Evolutionary conservation across 2,797 vertebrate genomes (phyloP).

Genomic region (Melanotaenia pygmaea): DNA sequence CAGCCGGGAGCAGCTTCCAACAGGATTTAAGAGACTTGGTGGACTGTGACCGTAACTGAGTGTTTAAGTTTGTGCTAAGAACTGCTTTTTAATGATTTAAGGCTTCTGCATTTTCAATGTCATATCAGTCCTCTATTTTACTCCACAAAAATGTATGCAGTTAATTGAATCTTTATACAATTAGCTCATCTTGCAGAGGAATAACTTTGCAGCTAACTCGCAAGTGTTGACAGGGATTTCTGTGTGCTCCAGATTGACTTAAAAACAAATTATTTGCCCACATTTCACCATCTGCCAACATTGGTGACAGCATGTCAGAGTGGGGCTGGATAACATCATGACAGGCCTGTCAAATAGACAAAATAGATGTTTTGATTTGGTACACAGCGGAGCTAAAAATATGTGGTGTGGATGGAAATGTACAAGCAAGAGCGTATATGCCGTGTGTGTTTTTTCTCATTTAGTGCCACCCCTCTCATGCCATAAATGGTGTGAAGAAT

Average conservation of each 20-base stretch:
- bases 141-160: conserved; percentile 10
- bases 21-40: conserved; percentile 58
- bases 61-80: conserved; percentile 37
- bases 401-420: conserved; percentile 44
- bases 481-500: conserved; percentile 46
- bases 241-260: conserved; percentile 23
- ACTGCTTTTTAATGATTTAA: conserved; percentile 26
- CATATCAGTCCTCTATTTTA: conserved; percentile 26
- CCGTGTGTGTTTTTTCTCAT: conserved; percentile 37
- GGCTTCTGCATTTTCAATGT: conserved; percentile 7
- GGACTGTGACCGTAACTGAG: conserved; percentile 45
- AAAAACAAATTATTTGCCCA: conserved; percentile 42
- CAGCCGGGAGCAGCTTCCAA: conserved; percentile 39
- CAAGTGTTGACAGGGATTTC: conserved; percentile 8
- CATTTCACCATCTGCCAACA: conserved; percentile 45
- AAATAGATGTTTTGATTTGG: conserved; percentile 65
- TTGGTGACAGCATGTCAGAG: conserved; percentile 55
- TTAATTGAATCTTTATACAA: conserved; percentile 1
- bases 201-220: neutral
- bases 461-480: conserved; percentile 40
- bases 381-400: conserved; percentile 57
- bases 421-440: conserved; percentile 27
- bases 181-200: neutral
- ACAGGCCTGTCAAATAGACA: conserved; percentile 61
- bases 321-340: conserved; percentile 44